Conservation (phyloP, 2,888 invertebrate species). For the Drosophila parthenogenetica region DNA sequence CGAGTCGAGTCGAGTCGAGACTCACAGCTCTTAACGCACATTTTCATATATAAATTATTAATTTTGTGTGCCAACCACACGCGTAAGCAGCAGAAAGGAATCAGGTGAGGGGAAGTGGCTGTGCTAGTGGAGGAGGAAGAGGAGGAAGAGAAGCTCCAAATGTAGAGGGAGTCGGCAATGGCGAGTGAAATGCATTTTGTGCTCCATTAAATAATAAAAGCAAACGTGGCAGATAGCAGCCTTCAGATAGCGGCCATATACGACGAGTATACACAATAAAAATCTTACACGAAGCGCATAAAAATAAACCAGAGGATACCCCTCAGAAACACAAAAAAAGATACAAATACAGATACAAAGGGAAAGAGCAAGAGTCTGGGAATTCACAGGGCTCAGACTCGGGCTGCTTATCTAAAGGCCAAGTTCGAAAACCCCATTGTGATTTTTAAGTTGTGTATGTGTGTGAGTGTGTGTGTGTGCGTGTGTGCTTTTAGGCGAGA, state of each 20-base stretch:
- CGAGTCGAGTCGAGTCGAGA: conserved; percentile 39
- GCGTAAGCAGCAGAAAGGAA: conserved; percentile 24
- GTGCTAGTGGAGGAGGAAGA: conserved; percentile 29
- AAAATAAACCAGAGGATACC: conserved; percentile 68
- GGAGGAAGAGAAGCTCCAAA: background rate
- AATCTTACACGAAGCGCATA: conserved; percentile 81
- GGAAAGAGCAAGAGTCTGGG: conserved; percentile 16
- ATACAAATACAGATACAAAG: conserved; percentile 11
- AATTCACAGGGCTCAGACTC: conserved; percentile 57
- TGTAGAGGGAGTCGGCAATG: conserved; percentile 35
- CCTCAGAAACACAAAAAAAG: conserved; percentile 16
- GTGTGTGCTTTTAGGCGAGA: conserved; percentile 59
- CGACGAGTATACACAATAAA: conserved; percentile 76
- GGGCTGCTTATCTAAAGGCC: conserved; percentile 70
- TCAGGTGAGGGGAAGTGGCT: conserved; percentile 1
- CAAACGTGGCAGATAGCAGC: conserved; percentile 77
- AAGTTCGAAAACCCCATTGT: conserved; percentile 77
- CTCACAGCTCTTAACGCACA: conserved; percentile 82
- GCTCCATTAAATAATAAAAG: conserved; percentile 83
- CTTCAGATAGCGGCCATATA: conserved; percentile 61
- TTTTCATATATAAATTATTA: conserved; percentile 84
- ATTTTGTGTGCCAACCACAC: conserved; percentile 74
- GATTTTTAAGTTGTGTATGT: conserved; percentile 74
- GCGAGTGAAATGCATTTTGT: conserved; percentile 82
- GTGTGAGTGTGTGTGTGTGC: conserved; percentile 41